Percentiles rank a stretch among this genome's conserved stretches.
Conservation (phyloP, 2,113 vertebrate species). For the Okapia johnstoni region DNA sequence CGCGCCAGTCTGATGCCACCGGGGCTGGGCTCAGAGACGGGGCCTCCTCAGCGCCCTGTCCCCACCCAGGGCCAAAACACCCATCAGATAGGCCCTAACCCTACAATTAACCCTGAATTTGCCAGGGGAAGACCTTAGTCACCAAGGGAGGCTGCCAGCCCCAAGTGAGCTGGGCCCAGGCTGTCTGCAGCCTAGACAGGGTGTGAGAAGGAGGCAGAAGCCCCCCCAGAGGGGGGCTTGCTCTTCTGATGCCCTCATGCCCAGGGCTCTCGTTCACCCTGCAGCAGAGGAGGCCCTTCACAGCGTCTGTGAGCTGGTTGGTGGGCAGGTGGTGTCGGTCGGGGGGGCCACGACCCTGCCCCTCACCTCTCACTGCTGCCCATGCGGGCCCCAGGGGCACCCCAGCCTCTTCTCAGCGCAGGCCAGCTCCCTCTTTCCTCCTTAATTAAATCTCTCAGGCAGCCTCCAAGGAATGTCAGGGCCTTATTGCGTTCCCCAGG, state of each 20-base stretch:
- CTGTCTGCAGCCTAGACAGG: not conserved
- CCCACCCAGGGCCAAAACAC: constrained; percentile 41
- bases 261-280: not conserved
- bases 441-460: constrained; percentile 95
- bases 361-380: not conserved
- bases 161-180: not conserved
- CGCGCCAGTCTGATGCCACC: not conserved
- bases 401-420: not conserved
- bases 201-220: not conserved
- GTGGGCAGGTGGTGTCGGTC: not conserved
- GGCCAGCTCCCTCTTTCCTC: constrained; percentile 63
- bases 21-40: not conserved
- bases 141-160: not conserved
- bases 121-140: constrained; percentile 44
- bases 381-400: not conserved
- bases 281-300: not conserved
- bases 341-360: not conserved
- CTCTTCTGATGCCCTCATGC: not conserved
- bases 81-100: not conserved
- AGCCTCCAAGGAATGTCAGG: constrained; percentile 88
- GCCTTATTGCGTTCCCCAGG: constrained; percentile 82
- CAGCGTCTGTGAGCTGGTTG: not conserved
- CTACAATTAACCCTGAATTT: constrained; percentile 59
- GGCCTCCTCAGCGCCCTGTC: not conserved
- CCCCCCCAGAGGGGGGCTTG: not conserved